Conservation (phyloP, 2,797 vertebrate species). For the Hippoglossus hippoglossus region DNA sequence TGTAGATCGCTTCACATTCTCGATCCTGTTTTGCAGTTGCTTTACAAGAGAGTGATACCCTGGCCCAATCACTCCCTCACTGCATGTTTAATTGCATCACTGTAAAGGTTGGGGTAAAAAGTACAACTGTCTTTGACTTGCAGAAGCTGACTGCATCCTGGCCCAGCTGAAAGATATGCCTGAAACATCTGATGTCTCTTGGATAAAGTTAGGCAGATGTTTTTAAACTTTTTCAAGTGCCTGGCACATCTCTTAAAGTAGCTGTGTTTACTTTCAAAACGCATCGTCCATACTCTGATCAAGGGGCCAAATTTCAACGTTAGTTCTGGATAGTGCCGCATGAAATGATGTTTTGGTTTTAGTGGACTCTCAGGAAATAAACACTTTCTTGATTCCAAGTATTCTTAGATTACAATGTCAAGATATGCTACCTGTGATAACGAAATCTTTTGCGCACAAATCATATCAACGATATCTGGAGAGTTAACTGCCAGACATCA, state of each 20-base stretch:
- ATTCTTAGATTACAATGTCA: constrained; percentile 31
- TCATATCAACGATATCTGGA: constrained; percentile 28
- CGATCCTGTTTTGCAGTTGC: constrained; percentile 27
- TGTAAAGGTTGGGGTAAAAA: constrained; percentile 34
- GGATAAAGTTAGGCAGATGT: constrained; percentile 27
- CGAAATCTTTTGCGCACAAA: constrained; percentile 31
- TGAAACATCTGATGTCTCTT: constrained; percentile 57
- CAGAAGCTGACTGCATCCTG: constrained; percentile 27
- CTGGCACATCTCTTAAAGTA: constrained; percentile 10
- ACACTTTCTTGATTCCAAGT: constrained; percentile 28
- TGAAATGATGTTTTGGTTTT: constrained; percentile 11
- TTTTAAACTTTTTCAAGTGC: constrained; percentile 22
- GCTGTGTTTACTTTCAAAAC: constrained; percentile 54
- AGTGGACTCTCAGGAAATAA: constrained; percentile 5
- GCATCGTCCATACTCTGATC: constrained; percentile 42
- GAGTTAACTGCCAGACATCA: constrained; percentile 29
- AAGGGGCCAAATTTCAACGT: constrained; percentile 51
- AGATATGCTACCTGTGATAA: constrained; percentile 23
- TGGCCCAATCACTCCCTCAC: constrained; percentile 33
- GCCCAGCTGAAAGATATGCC: constrained; percentile 45
- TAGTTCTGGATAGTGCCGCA: not conserved
- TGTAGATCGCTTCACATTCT: no score
- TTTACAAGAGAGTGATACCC: constrained; percentile 42
- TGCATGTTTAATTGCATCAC: constrained; percentile 41
- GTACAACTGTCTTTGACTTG: constrained; percentile 53